Evolutionary conservation across 2,113 vertebrate species (phyloP), one percentile per base, ranked within the genome.

Genomic region (Benitochromis conjunctus): DNA sequence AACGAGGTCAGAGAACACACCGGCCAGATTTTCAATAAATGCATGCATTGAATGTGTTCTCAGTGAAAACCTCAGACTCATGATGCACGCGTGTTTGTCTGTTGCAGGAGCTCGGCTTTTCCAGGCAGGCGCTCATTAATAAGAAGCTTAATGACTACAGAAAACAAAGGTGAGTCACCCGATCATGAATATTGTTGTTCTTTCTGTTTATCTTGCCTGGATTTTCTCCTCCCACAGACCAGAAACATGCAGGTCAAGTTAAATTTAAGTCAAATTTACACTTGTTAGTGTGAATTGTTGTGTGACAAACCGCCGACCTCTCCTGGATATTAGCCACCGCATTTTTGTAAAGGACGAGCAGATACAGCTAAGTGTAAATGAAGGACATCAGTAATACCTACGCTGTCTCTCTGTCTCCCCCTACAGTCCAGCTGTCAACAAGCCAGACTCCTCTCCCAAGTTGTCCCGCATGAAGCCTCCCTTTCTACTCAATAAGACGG

Each of bases 141-240:
- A 99, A 99, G 96, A 99, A 98, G 93, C 96, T 99, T 92, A 99
- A 99, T 38, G 98, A 99, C 92, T 99, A 99, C 95, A 96, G 97
- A 62, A 99, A 99, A 95, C 96, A 96, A 56, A 96, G 95, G 96
- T 97, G 80, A 92, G 91, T 29, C 21, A n/a, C 56, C 21, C 31
- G 0, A 79, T 24, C 2, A 9, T 4, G 7, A 16, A 76, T 76
- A 8, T 60, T 41, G 13, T 16, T n/a, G 46, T 62, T 14, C 46
- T 34, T 51, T 76, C 18, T 53, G 46, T 10, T 31, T 18, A 9
- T 19, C 46, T 18, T 51, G 43, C 69, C 16, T 76, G 24, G 1
- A 48, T 74, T 0, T 74, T 74, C 24, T 9, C 14, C 24, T 31
- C 16, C 46, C 43, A 51, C 69, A 76, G 24, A 31, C 71, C 71